Conservation (phyloP, 2,888 invertebrate genomes). For the Elegia similella region DNA sequence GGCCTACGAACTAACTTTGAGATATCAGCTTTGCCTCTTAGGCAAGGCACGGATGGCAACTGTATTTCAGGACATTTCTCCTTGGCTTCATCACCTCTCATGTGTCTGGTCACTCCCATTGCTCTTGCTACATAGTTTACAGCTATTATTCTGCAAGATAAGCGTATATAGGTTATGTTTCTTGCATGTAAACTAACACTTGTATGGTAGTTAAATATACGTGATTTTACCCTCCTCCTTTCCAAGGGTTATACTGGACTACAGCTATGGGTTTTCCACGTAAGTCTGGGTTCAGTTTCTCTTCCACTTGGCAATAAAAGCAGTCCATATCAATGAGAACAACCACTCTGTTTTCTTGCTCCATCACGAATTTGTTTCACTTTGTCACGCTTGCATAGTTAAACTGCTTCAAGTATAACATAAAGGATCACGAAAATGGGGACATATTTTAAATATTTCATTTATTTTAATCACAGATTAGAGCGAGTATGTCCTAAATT, state of each 20-base stretch:
- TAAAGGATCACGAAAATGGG: no score
- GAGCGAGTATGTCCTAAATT: no score
- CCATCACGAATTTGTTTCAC: conserved; percentile 49
- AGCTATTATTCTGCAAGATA: conserved; percentile 90
- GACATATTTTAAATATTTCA: no score
- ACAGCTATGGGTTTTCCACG: conserved; percentile 96
- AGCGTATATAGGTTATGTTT: conserved; percentile 2
- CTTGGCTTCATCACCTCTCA: conserved; percentile 96
- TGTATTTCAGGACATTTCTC: conserved; percentile 93
- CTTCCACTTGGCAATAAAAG: conserved; percentile 99
- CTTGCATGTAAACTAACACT: not conserved
- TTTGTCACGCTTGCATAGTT: not conserved
- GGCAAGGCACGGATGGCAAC: conserved; percentile 91
- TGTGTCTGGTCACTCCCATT: conserved; percentile 93
- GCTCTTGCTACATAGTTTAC: conserved; percentile 98
- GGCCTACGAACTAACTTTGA: conserved; percentile 85
- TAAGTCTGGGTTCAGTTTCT: conserved; percentile 90
- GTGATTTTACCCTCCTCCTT: conserved; percentile 92
- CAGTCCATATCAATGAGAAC: conserved; percentile 99
- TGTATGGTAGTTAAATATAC: conserved; percentile 11
- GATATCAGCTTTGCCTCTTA: conserved; percentile 96
- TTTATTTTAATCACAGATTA: no score
- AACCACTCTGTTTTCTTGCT: conserved; percentile 84
- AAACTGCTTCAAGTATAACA: not conserved
- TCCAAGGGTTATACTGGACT: conserved; percentile 97